These are phyloP conservation scores for Acrocyrtus sp. DNA, from an alignment of 2,888 invertebrate species.

Conservation along the genomic window DNA sequence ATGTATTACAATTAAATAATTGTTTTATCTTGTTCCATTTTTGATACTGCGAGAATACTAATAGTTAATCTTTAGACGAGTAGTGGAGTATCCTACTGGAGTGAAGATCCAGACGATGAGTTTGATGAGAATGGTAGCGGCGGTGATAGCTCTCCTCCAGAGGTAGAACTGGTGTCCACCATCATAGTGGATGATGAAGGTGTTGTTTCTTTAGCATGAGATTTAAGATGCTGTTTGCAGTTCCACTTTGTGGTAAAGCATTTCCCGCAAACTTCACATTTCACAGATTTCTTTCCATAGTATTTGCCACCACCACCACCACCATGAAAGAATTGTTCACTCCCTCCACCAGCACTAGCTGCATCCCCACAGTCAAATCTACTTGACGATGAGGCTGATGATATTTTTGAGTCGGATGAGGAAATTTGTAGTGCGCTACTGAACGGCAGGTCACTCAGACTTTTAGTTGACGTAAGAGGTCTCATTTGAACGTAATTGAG, in stretches of 20 bases:
- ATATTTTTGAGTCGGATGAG: conserved; percentile 3
- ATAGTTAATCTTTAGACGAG: background rate
- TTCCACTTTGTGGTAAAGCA: conserved; percentile 49
- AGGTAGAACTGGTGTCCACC: conserved; percentile 22
- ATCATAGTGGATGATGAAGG: conserved; percentile 2
- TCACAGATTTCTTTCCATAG: conserved; percentile 28
- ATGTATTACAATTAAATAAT: background rate
- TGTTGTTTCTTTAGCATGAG: conserved; percentile 23
- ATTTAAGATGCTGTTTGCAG: conserved; percentile 47
- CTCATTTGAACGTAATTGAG: conserved; percentile 35
- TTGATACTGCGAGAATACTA: background rate
- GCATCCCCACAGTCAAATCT: conserved; percentile 5
- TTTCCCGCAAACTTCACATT: conserved; percentile 47
- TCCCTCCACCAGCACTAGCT: too few relatives aligned
- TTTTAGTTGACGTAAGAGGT: conserved; percentile 45
- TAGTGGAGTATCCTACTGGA: too few relatives aligned
- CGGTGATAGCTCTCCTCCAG: background rate
- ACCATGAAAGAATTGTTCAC: too few relatives aligned
- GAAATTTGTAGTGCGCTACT: conserved; percentile 36
- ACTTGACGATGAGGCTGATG: background rate
- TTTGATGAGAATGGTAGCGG: conserved; percentile 4
- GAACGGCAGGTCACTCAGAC: conserved; percentile 48
- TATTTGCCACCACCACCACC: too few relatives aligned
- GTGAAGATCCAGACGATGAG: background rate
- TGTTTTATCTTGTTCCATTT: too few relatives aligned